phyloP scores from a whole-genome alignment of 1,140 invertebrate species.

The Bombus superbus region DNA sequence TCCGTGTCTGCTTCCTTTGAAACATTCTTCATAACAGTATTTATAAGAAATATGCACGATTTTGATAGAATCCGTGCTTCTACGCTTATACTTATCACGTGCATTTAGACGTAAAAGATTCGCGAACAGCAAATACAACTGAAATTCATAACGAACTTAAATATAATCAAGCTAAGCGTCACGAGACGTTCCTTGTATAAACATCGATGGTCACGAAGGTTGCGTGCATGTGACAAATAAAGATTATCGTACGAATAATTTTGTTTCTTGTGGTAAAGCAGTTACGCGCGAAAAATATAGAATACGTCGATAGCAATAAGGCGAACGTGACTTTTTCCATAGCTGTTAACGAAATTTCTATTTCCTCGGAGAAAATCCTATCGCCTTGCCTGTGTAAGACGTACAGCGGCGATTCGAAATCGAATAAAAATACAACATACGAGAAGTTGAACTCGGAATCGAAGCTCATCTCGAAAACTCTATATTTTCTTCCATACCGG shows the following conservation, averaged over 20 bases:
- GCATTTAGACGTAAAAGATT: neutral
- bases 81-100: too few species aligned
- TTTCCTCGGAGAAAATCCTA: constrained; percentile 1
- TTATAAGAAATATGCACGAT: neutral
- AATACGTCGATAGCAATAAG: too few species aligned
- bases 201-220: constrained; percentile 10
- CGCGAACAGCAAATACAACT: neutral
- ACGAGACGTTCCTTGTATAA: constrained; percentile 14
- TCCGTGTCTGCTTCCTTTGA: neutral
- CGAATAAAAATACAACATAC: constrained; percentile 28
- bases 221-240: constrained; percentile 34
- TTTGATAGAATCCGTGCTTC: too few species aligned
- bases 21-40: neutral
- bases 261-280: neutral
- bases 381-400: neutral
- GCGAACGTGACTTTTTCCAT: neutral
- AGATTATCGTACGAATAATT: constrained; percentile 26
- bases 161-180: neutral
- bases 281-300: too few species aligned
- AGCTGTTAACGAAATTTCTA: constrained; percentile 40
- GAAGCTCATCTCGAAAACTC: constrained; percentile 5
- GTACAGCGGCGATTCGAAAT: neutral
- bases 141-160: neutral
- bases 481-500: constrained; percentile 7
- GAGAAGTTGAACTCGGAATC: constrained; percentile 2